phyloP scores from a whole-genome alignment of 1,140 invertebrate genomes.

The Amyelois transitella region DNA sequence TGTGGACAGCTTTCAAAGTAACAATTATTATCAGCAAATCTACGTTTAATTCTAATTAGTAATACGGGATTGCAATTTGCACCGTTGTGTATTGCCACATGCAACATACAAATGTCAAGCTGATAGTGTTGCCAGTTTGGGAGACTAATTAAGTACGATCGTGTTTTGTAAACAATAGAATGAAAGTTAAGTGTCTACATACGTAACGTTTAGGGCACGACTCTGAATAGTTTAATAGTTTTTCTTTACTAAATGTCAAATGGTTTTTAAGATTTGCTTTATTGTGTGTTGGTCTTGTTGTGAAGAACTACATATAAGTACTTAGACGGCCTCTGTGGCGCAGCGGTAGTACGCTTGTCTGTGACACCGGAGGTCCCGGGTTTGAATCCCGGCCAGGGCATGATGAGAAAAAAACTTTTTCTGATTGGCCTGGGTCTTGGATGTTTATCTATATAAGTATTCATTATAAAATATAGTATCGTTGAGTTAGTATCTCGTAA shows the following conservation, averaged over 20 bases:
- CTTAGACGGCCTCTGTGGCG: too few species aligned
- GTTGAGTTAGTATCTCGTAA: too few species aligned
- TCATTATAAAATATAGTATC: too few species aligned
- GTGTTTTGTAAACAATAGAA: constrained; percentile 2
- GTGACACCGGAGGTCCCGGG: too few species aligned
- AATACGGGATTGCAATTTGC: constrained; percentile 3
- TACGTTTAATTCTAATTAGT: constrained; percentile 4
- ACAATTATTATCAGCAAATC: not conserved
- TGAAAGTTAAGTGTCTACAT: not conserved
- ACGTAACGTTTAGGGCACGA: not conserved
- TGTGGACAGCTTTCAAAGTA: not conserved
- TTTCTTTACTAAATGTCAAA: not conserved
- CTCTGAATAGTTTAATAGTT: not conserved
- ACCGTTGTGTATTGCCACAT: constrained; percentile 3
- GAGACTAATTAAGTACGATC: constrained; percentile 5
- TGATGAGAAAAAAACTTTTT: too few species aligned
- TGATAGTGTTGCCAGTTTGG: not conserved
- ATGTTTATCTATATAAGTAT: too few species aligned
- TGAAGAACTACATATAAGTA: too few species aligned
- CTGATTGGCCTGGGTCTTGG: too few species aligned
- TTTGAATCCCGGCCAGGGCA: too few species aligned
- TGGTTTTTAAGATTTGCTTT: not conserved
- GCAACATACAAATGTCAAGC: constrained; percentile 4
- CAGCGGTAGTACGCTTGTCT: too few species aligned
- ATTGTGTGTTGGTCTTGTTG: too few species aligned